phyloP scores from a whole-genome alignment of 53 echinoderm and acorn worm genomes.

The Henricia sp. region DNA sequence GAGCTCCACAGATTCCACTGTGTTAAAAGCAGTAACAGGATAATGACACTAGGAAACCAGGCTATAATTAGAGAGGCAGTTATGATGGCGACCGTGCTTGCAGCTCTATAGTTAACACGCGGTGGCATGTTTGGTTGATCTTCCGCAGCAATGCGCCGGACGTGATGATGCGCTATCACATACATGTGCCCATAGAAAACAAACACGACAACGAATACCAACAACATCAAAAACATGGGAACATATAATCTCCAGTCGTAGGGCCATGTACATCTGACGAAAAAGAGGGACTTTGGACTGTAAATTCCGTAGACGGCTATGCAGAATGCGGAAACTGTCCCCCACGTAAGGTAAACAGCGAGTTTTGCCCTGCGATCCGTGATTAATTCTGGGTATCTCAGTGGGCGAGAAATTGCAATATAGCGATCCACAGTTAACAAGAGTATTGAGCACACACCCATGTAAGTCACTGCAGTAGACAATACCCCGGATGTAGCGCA shows the following conservation, averaged over 20 bases:
- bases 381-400: not conserved
- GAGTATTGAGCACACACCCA: not conserved
- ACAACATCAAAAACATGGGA: not conserved
- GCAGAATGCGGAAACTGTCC: not conserved
- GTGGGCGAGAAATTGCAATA: conserved; percentile 4
- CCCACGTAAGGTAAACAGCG: not conserved
- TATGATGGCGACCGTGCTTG: conserved; percentile 10
- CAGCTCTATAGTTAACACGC: not conserved
- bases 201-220: not conserved
- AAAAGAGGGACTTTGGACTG: not conserved
- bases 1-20: too few species aligned
- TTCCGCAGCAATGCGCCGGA: conserved; percentile 2
- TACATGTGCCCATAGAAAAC: not conserved
- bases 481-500: not conserved
- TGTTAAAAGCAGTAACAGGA: not conserved
- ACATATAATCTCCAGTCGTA: not conserved
- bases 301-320: not conserved
- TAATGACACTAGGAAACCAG: not conserved
- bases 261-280: not conserved
- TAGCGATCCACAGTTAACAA: conserved; percentile 1
- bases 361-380: not conserved
- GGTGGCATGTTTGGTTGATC: not conserved
- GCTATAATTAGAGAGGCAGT: not conserved
- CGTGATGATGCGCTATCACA: not conserved
- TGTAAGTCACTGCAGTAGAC: not conserved